Evolutionary conservation across 2,888 invertebrate genomes (phyloP).

Genomic region (Spodoptera littoralis): DNA sequence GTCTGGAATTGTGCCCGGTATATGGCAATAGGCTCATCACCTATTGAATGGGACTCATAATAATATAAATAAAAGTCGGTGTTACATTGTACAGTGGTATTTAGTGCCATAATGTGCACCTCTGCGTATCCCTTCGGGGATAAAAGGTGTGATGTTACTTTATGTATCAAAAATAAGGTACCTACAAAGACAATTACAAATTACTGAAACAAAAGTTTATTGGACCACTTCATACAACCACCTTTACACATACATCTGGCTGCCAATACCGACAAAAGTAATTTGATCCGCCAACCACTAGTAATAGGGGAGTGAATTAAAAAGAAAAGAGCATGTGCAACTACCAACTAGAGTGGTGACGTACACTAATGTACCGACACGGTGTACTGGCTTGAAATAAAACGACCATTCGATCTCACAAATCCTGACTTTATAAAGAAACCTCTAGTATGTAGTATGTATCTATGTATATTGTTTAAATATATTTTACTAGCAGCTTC

Average conservation of each 20-base stretch:
- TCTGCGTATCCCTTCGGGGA: no score
- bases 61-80: no score
- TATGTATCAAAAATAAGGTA: no score
- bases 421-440: constrained; percentile 31
- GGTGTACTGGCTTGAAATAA: constrained; percentile 36
- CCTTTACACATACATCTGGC: neutral
- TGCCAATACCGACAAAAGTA: constrained; percentile 16
- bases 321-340: constrained; percentile 32
- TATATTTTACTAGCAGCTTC: no score
- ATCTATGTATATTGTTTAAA: neutral
- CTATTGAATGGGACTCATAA: no score
- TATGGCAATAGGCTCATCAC: no score
- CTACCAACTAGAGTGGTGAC: constrained; percentile 36
- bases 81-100: no score
- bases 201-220: no score
- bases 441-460: neutral
- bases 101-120: no score
- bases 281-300: constrained; percentile 19
- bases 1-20: no score
- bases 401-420: constrained; percentile 29
- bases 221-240: neutral
- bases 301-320: constrained; percentile 33
- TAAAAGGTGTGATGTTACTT: no score
- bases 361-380: constrained; percentile 44
- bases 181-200: no score